Percentiles rank a stretch among this genome's conserved stretches.
phyloP scores from a whole-genome alignment of 2,888 invertebrate genomes.

The Dicycla oo region DNA sequence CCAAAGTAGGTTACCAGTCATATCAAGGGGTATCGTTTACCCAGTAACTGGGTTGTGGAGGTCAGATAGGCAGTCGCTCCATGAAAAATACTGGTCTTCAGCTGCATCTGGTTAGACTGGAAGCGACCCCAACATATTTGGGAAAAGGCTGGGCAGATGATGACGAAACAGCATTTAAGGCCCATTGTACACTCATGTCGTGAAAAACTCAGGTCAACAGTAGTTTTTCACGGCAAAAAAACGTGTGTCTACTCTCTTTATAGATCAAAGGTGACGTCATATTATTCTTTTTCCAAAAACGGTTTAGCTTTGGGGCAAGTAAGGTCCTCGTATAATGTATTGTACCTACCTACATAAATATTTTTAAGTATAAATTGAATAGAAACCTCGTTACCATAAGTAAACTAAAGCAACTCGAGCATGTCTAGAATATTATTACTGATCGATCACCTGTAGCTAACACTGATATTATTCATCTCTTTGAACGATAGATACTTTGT shows the following conservation, averaged over 20 bases:
- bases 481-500: slow-evolving; percentile 1
- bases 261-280: not conserved
- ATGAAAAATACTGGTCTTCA: too few relatives aligned
- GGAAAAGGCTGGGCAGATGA: too few relatives aligned
- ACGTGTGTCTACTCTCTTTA: too few relatives aligned
- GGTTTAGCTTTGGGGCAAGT: not conserved
- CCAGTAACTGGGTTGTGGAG: too few relatives aligned
- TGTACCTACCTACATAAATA: not conserved
- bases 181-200: too few relatives aligned
- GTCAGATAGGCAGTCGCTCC: too few relatives aligned
- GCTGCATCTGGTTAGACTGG: too few relatives aligned
- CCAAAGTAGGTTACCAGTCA: slow-evolving; percentile 8
- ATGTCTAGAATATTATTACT: slow-evolving; percentile 24
- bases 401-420: slow-evolving; percentile 17
- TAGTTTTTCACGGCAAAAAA: too few relatives aligned
- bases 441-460: slow-evolving; percentile 36
- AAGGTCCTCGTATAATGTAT: not conserved
- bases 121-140: too few relatives aligned
- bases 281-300: not conserved
- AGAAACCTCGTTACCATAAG: slow-evolving; percentile 32
- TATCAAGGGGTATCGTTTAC: too few relatives aligned
- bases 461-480: slow-evolving; percentile 19
- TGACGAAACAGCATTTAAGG: too few relatives aligned
- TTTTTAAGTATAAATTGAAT: slow-evolving; percentile 7
- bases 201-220: too few relatives aligned